phyloP scores from a whole-genome alignment of 2,888 invertebrate species.

The Blera fallax region DNA sequence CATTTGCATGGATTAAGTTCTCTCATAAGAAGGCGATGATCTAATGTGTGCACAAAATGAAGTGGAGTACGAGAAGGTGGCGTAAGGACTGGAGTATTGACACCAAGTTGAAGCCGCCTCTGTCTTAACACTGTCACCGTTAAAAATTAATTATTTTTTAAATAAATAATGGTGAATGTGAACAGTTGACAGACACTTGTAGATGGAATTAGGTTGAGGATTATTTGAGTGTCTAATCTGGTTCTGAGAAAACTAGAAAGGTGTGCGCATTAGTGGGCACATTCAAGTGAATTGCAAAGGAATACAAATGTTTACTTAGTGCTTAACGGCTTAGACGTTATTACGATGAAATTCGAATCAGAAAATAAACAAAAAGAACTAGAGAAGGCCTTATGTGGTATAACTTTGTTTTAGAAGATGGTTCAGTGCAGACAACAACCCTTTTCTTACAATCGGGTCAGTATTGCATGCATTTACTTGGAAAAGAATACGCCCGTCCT shows the following conservation, averaged over 20 bases:
- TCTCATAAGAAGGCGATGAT: not conserved
- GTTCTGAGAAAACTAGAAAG: not conserved
- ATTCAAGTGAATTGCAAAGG: no score
- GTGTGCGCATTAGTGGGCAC: no score
- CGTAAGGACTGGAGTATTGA: not conserved
- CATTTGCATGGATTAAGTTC: slow-evolving; percentile 23
- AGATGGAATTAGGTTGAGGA: not conserved
- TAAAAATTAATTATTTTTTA: slow-evolving; percentile 5
- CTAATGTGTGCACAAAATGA: slow-evolving; percentile 4
- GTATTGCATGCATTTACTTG: no score
- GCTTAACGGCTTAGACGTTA: no score
- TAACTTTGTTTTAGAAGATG: no score
- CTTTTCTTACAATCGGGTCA: no score
- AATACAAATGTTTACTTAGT: no score
- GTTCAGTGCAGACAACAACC: no score
- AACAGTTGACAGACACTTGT: not conserved
- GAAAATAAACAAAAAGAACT: no score
- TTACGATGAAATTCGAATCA: no score
- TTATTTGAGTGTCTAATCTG: not conserved
- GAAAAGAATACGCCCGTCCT: no score
- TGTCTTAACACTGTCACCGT: not conserved
- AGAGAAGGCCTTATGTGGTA: no score
- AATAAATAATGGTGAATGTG: slow-evolving; percentile 11
- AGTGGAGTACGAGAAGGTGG: not conserved
- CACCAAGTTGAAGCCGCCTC: not conserved